A percentile compares a stretch with the other conserved stretches of the same genome.
Conservation (phyloP, 2,888 invertebrate genomes). For the Azorinus chamasolen region DNA sequence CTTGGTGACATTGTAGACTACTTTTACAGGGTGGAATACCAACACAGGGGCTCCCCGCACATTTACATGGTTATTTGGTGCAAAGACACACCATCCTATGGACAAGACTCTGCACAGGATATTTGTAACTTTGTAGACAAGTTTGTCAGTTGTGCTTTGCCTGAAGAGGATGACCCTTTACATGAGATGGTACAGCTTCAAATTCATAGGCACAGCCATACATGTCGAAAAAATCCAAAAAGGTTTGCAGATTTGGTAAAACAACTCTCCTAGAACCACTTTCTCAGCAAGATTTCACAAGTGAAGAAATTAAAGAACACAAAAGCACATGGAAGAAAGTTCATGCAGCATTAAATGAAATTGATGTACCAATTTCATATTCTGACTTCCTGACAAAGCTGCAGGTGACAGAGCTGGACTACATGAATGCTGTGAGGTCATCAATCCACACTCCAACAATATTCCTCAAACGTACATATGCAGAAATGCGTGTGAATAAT, state of each 20-base stretch:
- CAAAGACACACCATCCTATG: constrained; percentile 49
- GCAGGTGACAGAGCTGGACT: neutral
- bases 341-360: constrained; percentile 6
- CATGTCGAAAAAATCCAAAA: constrained; percentile 18
- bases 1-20: constrained; percentile 56
- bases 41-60: constrained; percentile 61
- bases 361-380: too few species aligned
- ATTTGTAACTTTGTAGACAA: constrained; percentile 9
- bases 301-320: neutral
- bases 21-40: constrained; percentile 57
- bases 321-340: constrained; percentile 1
- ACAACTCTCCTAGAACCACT: constrained; percentile 47
- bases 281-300: neutral
- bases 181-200: constrained; percentile 17
- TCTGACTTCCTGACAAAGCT: neutral
- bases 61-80: constrained; percentile 58
- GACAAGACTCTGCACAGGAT: neutral
- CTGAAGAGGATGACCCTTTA: too few species aligned
- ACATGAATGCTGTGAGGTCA: constrained; percentile 17
- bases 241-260: too few species aligned
- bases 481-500: constrained; percentile 40
- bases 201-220: constrained; percentile 20
- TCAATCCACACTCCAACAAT: constrained; percentile 35
- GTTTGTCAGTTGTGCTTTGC: neutral
- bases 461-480: constrained; percentile 29